Percentiles rank a stretch among this genome's conserved stretches.
Evolutionary conservation across 2,797 vertebrate genomes (phyloP).

Genomic region (Mionectes olivaceus): DNA sequence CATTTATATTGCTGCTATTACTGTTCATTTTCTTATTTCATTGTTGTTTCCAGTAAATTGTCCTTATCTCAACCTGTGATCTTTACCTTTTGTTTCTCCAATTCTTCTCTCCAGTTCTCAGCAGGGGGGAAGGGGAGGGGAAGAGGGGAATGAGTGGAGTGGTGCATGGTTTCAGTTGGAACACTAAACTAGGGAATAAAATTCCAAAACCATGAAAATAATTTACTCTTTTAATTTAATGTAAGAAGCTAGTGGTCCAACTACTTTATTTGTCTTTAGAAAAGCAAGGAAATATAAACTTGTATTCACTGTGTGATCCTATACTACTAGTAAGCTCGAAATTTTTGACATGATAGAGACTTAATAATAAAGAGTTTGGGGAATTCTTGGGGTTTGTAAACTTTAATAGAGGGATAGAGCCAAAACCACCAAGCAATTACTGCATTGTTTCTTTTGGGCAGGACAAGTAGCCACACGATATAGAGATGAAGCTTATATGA

Average conservation of each 20-base stretch:
- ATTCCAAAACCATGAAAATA: background rate
- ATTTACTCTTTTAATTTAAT: background rate
- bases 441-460: background rate
- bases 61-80: background rate
- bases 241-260: background rate
- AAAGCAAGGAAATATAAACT: background rate
- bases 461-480: background rate
- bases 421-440: background rate
- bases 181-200: background rate
- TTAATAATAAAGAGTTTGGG: background rate
- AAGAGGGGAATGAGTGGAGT: background rate
- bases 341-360: background rate
- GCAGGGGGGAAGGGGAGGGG: background rate
- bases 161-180: background rate
- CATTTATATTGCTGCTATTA: background rate
- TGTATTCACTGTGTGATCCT: background rate
- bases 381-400: background rate
- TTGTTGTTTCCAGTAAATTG: background rate
- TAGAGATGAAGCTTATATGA: background rate
- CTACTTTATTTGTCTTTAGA: background rate
- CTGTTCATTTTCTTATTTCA: background rate
- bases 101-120: background rate
- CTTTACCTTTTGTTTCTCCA: background rate
- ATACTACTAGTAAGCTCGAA: background rate
- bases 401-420: background rate